These are phyloP conservation scores for Sisyra nigra DNA, from an alignment of 2,888 invertebrate species.

Conservation along the genomic window DNA sequence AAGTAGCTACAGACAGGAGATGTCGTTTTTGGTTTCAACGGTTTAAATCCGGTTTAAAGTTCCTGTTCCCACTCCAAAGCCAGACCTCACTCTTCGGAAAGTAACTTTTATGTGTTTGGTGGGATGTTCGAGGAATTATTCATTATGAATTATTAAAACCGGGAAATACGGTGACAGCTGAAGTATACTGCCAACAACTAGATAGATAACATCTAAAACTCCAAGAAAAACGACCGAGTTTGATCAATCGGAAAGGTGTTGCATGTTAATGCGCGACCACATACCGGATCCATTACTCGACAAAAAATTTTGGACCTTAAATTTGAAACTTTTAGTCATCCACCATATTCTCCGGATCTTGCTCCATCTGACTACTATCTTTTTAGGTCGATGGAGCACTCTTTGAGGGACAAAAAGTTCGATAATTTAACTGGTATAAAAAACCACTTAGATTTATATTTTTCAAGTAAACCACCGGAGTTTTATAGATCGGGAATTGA, in stretches of 20 bases:
- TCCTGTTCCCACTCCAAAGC: too few relatives aligned
- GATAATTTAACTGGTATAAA: too few relatives aligned
- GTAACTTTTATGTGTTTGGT: slow-evolving; percentile 13
- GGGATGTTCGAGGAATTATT: slow-evolving; percentile 12
- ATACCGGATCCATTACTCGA: too few relatives aligned
- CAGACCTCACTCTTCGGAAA: slow-evolving; percentile 13
- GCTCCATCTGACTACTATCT: neutral
- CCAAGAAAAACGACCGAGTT: neutral
- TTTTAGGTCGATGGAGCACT: neutral
- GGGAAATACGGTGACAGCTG: neutral
- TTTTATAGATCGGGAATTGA: too few relatives aligned
- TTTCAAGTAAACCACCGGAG: too few relatives aligned
- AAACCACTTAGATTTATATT: too few relatives aligned
- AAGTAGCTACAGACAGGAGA: too few relatives aligned
- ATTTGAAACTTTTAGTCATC: neutral
- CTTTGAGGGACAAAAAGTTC: neutral
- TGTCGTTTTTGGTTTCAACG: too few relatives aligned
- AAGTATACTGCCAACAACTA: neutral
- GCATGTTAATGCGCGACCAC: too few relatives aligned
- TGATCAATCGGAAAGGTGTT: too few relatives aligned
- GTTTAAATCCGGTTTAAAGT: too few relatives aligned
- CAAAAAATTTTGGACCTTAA: too few relatives aligned
- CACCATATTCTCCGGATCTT: neutral
- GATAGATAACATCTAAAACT: neutral
- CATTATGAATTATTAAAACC: slow-evolving; percentile 8